Percentiles rank a stretch among this genome's conserved stretches.
Conservation (phyloP, 2,797 vertebrate genomes). For the Neosilurus hyrtlii region DNA sequence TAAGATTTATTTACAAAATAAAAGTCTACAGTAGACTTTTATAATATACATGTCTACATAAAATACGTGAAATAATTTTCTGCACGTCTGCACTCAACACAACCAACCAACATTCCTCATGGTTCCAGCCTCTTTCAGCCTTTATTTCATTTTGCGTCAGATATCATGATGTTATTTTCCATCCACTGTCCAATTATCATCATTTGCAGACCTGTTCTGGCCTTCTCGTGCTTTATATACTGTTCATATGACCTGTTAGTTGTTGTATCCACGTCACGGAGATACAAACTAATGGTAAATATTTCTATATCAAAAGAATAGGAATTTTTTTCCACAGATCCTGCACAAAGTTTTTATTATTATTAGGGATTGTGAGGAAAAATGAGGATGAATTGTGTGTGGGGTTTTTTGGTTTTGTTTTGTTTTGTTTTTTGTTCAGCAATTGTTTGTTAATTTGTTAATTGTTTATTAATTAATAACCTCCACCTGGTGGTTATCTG, state of each 20-base stretch:
- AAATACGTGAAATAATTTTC: not conserved
- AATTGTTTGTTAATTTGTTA: too few species aligned
- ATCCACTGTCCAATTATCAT: not conserved
- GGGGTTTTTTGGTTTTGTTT: too few species aligned
- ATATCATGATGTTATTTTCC: not conserved
- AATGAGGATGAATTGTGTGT: too few species aligned
- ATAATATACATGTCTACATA: too few species aligned
- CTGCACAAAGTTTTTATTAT: not conserved
- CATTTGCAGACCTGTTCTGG: not conserved
- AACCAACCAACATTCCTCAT: not conserved
- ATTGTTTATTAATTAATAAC: too few species aligned
- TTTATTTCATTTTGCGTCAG: not conserved
- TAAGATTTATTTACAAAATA: not conserved
- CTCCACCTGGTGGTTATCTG: too few species aligned
- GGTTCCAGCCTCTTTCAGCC: not conserved
- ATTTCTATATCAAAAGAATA: not conserved
- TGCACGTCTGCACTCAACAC: not conserved
- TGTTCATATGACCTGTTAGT: not conserved
- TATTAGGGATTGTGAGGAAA: too few species aligned
- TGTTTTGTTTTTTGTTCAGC: too few species aligned
- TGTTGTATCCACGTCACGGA: not conserved
- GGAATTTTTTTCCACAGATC: not conserved
- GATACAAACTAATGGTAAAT: not conserved
- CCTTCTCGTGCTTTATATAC: not conserved
- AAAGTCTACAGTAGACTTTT: not conserved